These are phyloP conservation scores for Vannuccia rotundouncinata DNA, from an alignment of 2,888 invertebrate genomes.

Conservation along the genomic window DNA sequence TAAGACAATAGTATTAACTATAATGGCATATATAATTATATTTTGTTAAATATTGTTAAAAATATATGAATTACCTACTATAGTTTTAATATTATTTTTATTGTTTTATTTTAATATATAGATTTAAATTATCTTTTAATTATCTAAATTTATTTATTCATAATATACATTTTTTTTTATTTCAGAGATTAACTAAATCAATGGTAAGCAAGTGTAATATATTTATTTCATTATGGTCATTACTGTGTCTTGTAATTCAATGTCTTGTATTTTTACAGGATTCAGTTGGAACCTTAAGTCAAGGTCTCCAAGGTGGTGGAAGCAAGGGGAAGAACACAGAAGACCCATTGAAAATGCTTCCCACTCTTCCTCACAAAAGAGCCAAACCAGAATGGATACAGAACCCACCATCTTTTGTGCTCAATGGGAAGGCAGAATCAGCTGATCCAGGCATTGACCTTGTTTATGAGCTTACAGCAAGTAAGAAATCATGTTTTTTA, in stretches of 20 bases:
- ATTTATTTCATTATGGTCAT: background rate
- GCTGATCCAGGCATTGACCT: conserved; percentile 48
- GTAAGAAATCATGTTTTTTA: conserved; percentile 45
- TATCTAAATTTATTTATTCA: background rate
- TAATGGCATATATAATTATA: no score
- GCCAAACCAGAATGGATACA: conserved; percentile 53
- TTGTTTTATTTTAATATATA: background rate
- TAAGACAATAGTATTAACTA: no score
- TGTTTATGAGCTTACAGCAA: conserved; percentile 50
- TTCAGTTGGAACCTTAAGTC: background rate
- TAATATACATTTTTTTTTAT: background rate
- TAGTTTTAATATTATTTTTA: background rate
- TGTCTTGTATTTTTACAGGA: background rate
- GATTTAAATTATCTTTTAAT: background rate
- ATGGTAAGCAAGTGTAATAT: background rate
- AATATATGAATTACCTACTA: no score
- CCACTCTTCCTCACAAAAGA: conserved; percentile 52
- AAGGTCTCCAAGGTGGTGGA: background rate
- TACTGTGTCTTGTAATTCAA: background rate
- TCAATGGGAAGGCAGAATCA: conserved; percentile 46
- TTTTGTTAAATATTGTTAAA: no score
- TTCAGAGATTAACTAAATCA: background rate
- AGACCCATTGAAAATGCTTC: conserved; percentile 53
- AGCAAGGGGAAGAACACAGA: conserved; percentile 5
- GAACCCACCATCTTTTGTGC: conserved; percentile 51